phyloP scores from a whole-genome alignment of 2,888 invertebrate species.

The Trissolcus brochymenae region DNA sequence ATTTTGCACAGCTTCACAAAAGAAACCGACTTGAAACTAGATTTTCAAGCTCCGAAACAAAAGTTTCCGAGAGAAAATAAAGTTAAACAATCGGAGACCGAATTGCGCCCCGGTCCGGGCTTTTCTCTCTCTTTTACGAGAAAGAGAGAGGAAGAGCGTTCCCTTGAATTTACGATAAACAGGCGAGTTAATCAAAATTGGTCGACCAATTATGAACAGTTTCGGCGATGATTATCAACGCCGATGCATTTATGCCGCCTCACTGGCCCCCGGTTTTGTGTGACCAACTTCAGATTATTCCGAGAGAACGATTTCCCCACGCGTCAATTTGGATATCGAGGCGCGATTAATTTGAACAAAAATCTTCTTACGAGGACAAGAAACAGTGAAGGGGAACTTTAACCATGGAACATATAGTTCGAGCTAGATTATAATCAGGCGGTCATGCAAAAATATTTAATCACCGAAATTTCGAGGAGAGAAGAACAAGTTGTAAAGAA shows the following conservation, averaged over 20 bases:
- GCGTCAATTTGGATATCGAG: background rate
- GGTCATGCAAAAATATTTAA: no score
- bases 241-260: conserved; percentile 26
- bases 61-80: conserved; percentile 37
- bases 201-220: conserved; percentile 13
- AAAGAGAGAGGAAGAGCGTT: no score
- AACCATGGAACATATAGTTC: no score
- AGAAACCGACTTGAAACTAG: conserved; percentile 45
- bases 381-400: no score
- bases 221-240: conserved; percentile 16
- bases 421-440: no score
- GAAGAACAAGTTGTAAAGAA: no score
- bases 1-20: conserved; percentile 44
- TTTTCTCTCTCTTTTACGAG: background rate
- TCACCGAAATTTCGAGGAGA: no score
- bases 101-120: no score
- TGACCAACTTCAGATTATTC: conserved; percentile 21
- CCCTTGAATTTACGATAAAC: conserved; percentile 20
- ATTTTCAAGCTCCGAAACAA: conserved; percentile 51
- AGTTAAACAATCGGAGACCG: conserved; percentile 44
- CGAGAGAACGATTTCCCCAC: conserved; percentile 9
- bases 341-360: background rate
- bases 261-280: conserved; percentile 18
- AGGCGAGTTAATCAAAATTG: conserved; percentile 27
- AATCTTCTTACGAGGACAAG: background rate